Evolutionary conservation across 2,888 invertebrate genomes (phyloP), one percentile per base, ranked within the genome.

Genomic region (Oscheius sp.): DNA sequence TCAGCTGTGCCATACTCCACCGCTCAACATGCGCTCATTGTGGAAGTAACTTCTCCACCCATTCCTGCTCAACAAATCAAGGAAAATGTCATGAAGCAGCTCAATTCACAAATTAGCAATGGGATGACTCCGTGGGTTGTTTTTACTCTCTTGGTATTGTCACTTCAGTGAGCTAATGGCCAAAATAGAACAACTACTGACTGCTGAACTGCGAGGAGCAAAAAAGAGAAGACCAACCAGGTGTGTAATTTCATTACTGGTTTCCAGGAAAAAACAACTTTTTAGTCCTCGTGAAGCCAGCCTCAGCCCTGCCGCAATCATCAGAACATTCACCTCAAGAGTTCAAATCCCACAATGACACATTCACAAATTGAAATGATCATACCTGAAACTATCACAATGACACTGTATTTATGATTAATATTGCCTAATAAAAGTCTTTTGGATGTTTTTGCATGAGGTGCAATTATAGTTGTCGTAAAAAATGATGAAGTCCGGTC

Each of bases 41-140:
- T 81, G 74, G 78, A 81, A 73, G 81, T 81, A 5, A 79, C 81
- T 7, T 78, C 79, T 2, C 70, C 81, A 42, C 81, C 81, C 5
- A 11, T 70, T n/a, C 29, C 60, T 32, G 63, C 58, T 2, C 59
- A 70, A 21, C 42, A 48, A 60, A 62, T 62, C 29, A 59, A 74
- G 48, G 62, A 74, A 37, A 70, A 62, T 63, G 57, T 74, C 60
- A 33, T 74, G 53, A 33, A 35, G 47, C 70, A 70, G 35, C 37
- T 74, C n/a, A 62, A 53, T 32, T 47, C 60, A 32, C 79, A 81
- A 58, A 50, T 81, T 2, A 79, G 77, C 63, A 77, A 76, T n/a
- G 79, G 79, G 57, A 78, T 81, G 77, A 76, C 76, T 37, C 78
- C 79, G 78, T 79, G 51, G 73, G 74, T 68, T 10, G 33, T 42